Base-by-base conservation (phyloP, 2,113 vertebrate genomes). In the Pao palembangensis region DNA sequence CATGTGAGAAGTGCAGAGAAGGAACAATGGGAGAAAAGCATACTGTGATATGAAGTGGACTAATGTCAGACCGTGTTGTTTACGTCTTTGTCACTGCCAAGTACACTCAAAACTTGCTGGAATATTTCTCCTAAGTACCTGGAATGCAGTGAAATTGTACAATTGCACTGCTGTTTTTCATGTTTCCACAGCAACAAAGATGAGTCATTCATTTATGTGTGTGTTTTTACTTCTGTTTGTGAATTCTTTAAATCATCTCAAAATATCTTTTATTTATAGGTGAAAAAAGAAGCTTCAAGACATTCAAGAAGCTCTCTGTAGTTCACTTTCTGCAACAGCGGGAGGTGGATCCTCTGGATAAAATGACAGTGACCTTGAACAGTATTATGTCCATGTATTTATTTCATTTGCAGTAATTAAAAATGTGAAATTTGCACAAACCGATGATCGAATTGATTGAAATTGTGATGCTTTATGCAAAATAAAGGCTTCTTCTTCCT, bases 1-100 rank as follows among this genome's bases (percentile, higher is more conserved):
- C 90, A 91, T 88, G 86, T 90, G 90, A 90, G 88, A 91, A 88
- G 83, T 78, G 69, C 75, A 80, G 76, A 34, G 55, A 31, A 31
- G 51, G 78, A 82, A 87, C 73, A 81, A 85, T 84, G 61, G 58
- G 66, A 69, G 67, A 75, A 86, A 88, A 79, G 80, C 83, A 76
- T 78, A 81, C 78, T 58, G 80, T 84, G 88, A 84, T 87, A 85
- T 81, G 78, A 80, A 74, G 80, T 74, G 82, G 73, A 79, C 80
- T 73, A 73, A 83, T 87, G 87, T 88, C 83, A 86, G 73, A 58
- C 50, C 55, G 79, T 84, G 87, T 88, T 89, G 87, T 88, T 68
- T 49, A 69, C 75, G 61, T 64, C 79, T 87, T 88, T 90, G 87
- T 90, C 67, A 55, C 47, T 54, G 41, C 68, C 70, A 78, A 85